These are phyloP conservation scores for Meda fulgida DNA, from an alignment of 2,797 vertebrate genomes.

Conservation along the genomic window DNA sequence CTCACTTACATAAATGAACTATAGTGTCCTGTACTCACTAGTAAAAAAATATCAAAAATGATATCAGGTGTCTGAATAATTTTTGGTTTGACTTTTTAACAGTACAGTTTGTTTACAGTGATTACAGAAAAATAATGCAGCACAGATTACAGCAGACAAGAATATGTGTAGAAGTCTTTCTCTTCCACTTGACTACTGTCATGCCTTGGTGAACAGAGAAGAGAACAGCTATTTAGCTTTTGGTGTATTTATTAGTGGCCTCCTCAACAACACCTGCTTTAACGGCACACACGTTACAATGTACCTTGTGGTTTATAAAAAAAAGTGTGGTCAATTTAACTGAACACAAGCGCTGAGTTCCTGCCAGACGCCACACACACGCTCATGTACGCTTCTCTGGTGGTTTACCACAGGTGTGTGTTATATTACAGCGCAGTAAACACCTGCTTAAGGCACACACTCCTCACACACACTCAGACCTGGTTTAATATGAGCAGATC, in stretches of 20 bases:
- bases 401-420: constrained; percentile 75
- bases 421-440: constrained; percentile 70
- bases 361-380: constrained; percentile 60
- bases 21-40: too few species aligned
- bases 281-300: neutral
- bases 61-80: too few species aligned
- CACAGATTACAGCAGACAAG: too few species aligned
- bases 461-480: constrained; percentile 52
- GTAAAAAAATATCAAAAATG: too few species aligned
- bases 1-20: too few species aligned
- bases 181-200: neutral
- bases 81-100: too few species aligned
- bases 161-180: neutral
- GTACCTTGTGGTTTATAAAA: neutral
- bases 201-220: neutral
- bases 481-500: neutral
- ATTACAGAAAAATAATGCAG: too few species aligned
- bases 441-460: constrained; percentile 47
- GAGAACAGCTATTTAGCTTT: neutral
- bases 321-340: neutral
- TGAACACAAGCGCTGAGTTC: neutral
- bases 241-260: neutral
- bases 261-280: neutral
- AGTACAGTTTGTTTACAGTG: too few species aligned
- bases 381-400: constrained; percentile 64